These are phyloP conservation scores for Lepeophtheirus salmonis DNA, from an alignment of 1,140 invertebrate genomes.

Conservation along the genomic window DNA sequence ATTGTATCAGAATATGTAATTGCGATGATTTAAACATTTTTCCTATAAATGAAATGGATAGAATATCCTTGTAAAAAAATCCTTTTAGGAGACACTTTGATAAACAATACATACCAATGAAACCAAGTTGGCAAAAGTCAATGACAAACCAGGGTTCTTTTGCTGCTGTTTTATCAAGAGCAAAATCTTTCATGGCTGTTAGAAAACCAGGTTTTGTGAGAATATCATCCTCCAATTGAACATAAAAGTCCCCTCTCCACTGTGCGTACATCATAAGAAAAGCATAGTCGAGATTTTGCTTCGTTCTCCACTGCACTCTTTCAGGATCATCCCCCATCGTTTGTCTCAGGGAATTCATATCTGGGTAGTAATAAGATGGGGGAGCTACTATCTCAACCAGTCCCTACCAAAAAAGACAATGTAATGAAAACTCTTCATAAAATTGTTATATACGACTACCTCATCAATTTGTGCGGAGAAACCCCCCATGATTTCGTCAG, in stretches of 20 bases:
- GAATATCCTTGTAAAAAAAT: conserved; percentile 12
- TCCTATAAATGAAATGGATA: too few species aligned
- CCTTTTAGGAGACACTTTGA: conserved; percentile 8
- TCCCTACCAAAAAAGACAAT: conserved; percentile 57
- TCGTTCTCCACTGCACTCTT: conserved; percentile 78
- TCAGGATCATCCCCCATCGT: conserved; percentile 73
- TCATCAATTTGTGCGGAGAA: conserved; percentile 9
- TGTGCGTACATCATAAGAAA: conserved; percentile 90
- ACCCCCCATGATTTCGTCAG: conserved; percentile 18
- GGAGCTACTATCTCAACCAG: conserved; percentile 76
- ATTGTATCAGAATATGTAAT: conserved; percentile 67
- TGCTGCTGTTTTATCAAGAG: conserved; percentile 49
- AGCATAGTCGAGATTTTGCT: conserved; percentile 87
- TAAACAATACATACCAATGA: conserved; percentile 71
- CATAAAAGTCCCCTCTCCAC: conserved; percentile 35
- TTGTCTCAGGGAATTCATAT: conserved; percentile 50
- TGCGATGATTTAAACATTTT: conserved; percentile 83
- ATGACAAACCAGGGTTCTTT: conserved; percentile 74
- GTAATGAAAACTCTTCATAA: conserved; percentile 29
- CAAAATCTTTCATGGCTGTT: conserved; percentile 61
- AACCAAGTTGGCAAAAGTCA: conserved; percentile 82
- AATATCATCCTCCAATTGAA: conserved; percentile 84
- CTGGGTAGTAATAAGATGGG: conserved; percentile 64
- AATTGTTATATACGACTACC: neutral
- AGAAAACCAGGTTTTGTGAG: conserved; percentile 50